A percentile compares a stretch with the other conserved stretches of the same genome.
Evolutionary conservation across 2,888 invertebrate species (phyloP).

Genomic region (Ramazzottius varieornatus): DNA sequence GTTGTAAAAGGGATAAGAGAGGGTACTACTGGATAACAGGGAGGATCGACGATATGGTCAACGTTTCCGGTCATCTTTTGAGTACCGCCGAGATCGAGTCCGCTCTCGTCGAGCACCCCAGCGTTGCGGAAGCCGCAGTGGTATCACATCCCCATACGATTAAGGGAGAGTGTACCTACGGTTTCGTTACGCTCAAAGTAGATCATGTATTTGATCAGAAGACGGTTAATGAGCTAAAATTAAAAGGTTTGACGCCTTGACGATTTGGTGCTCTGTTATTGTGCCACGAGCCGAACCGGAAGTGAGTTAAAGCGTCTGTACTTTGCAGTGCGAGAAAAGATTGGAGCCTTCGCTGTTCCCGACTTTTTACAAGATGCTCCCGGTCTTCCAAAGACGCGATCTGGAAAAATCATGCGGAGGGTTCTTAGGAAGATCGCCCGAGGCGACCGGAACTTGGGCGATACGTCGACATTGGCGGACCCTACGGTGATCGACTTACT

Average conservation of each 20-base stretch:
- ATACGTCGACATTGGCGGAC: constrained; percentile 75
- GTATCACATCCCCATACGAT: constrained; percentile 76
- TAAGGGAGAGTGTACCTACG: constrained; percentile 89
- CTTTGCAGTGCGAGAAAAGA: constrained; percentile 46
- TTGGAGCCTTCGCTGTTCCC: constrained; percentile 84
- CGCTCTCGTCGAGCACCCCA: constrained; percentile 23
- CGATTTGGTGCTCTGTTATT: not conserved
- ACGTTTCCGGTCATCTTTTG: constrained; percentile 90
- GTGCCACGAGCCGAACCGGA: not conserved
- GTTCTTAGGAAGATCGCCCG: constrained; percentile 72
- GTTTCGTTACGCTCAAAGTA: constrained; percentile 73
- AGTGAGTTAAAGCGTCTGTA: not conserved
- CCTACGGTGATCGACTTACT: constrained; percentile 43
- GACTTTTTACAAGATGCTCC: constrained; percentile 80
- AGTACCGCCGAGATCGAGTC: constrained; percentile 63
- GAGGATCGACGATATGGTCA: constrained; percentile 89
- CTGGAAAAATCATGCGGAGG: constrained; percentile 92
- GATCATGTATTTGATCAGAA: constrained; percentile 13
- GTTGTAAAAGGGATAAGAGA: constrained; percentile 65
- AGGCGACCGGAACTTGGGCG: constrained; percentile 65
- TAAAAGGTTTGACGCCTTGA: constrained; percentile 13
- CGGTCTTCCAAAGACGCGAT: constrained; percentile 76
- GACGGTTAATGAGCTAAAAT: constrained; percentile 15
- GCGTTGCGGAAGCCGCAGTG: constrained; percentile 77
- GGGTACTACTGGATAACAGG: constrained; percentile 91